Evolutionary conservation across 2,113 vertebrate species (phyloP), one percentile per base, ranked within the genome.

Genomic region (Romanogobio albipinnatus): DNA sequence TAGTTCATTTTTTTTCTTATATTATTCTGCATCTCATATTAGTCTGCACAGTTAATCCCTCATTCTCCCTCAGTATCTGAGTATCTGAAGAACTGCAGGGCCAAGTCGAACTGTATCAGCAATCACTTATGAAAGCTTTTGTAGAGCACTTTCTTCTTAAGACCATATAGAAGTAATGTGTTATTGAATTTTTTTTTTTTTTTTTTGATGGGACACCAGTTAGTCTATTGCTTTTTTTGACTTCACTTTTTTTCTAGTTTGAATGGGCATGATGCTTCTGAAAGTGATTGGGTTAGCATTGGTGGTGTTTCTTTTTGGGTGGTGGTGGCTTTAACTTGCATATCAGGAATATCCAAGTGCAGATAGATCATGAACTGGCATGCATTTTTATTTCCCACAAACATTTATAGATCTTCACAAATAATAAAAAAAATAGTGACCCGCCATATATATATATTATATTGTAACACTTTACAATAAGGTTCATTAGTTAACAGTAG

Each of bases 1-100:
- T 53, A 53, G 15, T 17, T 17, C 5, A 36, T 29, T 13, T 24
- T 79, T 79, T 17, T 43, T 5, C 5, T 53, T 17, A 17, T 53
- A 56, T 22, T 56, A 22, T 56, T 56, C 53, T 47, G 77, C 58
- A 80, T 80, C n/a, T 39, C 33, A 22, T 8, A 36, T 77, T 77
- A 39, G 29, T 77, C 53, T 14, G 53, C 36, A 14, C 17, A 58
- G 75, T 59, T 39, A 59, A 59, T 59, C 1, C 19, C 19, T 78
- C 19, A 58, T n/a, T 43, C 53, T 58, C 33, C 11, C 9, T 77
- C 33, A 39, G n/a, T n/a, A n/a, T n/a, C n/a, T n/a, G 22, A 79
- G 58, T 62, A 47, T 79, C 2, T 59, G 53, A 24, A 58, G 76
- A 14, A 14, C 76, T 56, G 53, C 13, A 5, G 33, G n/a, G 17